phyloP scores from a whole-genome alignment of 2,888 invertebrate species.

The Meteorus cinctellus region DNA sequence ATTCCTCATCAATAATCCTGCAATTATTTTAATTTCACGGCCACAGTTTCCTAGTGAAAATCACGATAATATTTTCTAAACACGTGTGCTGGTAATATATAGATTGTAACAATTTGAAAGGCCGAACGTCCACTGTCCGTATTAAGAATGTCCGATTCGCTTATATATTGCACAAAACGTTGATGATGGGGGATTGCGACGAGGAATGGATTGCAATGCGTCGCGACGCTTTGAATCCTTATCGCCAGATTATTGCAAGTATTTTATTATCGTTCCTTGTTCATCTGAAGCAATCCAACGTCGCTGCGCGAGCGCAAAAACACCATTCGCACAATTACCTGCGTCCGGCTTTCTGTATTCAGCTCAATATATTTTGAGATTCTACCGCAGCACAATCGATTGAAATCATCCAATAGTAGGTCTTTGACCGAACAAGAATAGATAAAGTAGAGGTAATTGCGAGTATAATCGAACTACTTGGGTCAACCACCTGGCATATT shows the following conservation, averaged over 20 bases:
- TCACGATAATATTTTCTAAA: neutral
- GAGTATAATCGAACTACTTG: neutral
- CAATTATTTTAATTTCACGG: neutral
- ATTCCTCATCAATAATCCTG: neutral
- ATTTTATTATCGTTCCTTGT: neutral
- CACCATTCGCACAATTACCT: neutral
- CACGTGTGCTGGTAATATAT: slow-evolving; percentile 23
- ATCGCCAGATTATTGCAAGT: slow-evolving; percentile 26
- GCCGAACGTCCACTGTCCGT: slow-evolving; percentile 51
- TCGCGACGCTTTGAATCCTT: slow-evolving; percentile 37
- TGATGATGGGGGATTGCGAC: slow-evolving; percentile 43
- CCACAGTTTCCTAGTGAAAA: neutral
- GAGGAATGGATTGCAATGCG: slow-evolving; percentile 38
- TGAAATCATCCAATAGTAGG: neutral
- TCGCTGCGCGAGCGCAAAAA: neutral
- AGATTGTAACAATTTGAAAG: slow-evolving; percentile 45
- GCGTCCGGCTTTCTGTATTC: neutral
- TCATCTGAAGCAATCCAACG: neutral
- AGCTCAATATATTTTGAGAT: slow-evolving; percentile 26
- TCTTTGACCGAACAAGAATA: slow-evolving; percentile 22
- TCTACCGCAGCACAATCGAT: slow-evolving; percentile 1
- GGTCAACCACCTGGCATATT: neutral
- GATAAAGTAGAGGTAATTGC: neutral
- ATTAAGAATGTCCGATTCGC: slow-evolving; percentile 60
- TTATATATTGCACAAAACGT: slow-evolving; percentile 60